A percentile compares a stretch with the other conserved stretches of the same genome.
phyloP scores from a whole-genome alignment of 2,113 vertebrate genomes.

The Nibea coibor region DNA sequence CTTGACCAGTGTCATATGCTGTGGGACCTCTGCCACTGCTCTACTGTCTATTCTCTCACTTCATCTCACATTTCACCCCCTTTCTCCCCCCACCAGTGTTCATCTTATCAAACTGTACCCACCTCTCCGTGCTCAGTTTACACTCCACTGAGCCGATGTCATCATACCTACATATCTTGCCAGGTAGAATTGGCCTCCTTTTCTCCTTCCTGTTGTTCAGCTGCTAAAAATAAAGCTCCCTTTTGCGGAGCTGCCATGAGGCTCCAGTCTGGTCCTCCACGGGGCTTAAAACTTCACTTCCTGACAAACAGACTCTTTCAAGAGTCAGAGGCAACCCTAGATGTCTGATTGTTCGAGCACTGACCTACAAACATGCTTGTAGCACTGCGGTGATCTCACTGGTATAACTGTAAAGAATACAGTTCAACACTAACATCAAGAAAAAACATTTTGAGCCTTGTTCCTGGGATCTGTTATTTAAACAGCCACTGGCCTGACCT shows the following conservation, averaged over 20 bases:
- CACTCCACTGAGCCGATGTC: conserved; percentile 79
- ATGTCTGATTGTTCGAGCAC: conserved; percentile 7
- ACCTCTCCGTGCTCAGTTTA: conserved; percentile 67
- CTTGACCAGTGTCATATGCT: conserved; percentile 17
- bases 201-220: conserved; percentile 84
- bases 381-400: not conserved
- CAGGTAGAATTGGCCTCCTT: conserved; percentile 87
- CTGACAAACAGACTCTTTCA: conserved; percentile 66
- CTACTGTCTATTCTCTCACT: conserved; percentile 43
- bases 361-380: not conserved
- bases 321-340: conserved; percentile 35
- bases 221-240: conserved; percentile 84
- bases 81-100: conserved; percentile 38
- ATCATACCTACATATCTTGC: conserved; percentile 81
- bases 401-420: not conserved
- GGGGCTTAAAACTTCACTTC: conserved; percentile 79
- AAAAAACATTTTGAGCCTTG: not conserved
- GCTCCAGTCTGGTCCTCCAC: conserved; percentile 77
- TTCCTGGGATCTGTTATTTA: too few relatives aligned
- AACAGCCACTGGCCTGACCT: too few relatives aligned
- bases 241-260: conserved; percentile 75
- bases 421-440: not conserved
- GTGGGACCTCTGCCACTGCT: conserved; percentile 33
- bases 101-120: conserved; percentile 63
- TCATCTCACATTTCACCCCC: conserved; percentile 36